A percentile compares a stretch with the other conserved stretches of the same genome.
These are phyloP conservation scores for Cyphomyrus plagiostoma DNA, from an alignment of 2,113 vertebrate species.

Conservation along the genomic window DNA sequence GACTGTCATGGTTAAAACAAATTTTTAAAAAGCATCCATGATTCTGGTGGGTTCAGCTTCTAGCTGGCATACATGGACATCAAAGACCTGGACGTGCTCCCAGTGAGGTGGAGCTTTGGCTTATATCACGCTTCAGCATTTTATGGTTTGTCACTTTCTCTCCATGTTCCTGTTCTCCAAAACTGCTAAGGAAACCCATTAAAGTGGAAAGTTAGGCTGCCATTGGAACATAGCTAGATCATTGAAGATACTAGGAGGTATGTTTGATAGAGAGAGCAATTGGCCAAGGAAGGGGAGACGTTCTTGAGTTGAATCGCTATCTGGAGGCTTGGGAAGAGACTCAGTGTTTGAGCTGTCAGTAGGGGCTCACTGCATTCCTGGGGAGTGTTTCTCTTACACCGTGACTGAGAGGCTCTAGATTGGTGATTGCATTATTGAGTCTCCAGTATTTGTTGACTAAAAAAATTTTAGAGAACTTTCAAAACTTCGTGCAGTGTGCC, in stretches of 20 bases:
- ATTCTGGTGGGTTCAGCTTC: not conserved
- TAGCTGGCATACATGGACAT: not conserved
- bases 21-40: not conserved
- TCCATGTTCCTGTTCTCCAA: not conserved
- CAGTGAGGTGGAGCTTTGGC: not conserved
- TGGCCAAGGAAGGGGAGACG: not conserved
- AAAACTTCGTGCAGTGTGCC: not conserved
- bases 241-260: not conserved
- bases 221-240: not conserved
- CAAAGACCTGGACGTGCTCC: not conserved
- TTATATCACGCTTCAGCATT: not conserved
- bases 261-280: not conserved
- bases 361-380: not conserved
- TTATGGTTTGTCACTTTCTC: not conserved
- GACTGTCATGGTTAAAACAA: not conserved
- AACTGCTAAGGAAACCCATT: not conserved
- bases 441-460: not conserved
- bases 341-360: not conserved
- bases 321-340: slow-evolving; percentile 4
- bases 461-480: not conserved
- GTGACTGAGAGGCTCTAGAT: not conserved
- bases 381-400: not conserved
- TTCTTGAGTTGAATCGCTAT: not conserved
- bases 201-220: not conserved
- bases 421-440: not conserved